A percentile compares a stretch with the other conserved stretches of the same genome.
phyloP scores from a whole-genome alignment of 2,888 invertebrate genomes.

The Drosophila nr. medialis region DNA sequence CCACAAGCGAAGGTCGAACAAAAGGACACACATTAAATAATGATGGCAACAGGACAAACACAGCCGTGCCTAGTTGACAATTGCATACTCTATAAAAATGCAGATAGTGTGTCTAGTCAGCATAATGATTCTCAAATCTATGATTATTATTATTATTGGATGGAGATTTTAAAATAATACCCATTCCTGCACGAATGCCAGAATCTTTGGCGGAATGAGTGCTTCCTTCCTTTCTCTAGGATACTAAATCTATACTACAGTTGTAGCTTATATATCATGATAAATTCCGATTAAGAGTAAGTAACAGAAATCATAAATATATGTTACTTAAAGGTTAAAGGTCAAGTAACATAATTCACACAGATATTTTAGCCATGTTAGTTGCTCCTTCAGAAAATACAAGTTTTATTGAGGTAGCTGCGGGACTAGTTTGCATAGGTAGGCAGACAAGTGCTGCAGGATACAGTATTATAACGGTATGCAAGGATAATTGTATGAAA shows the following conservation, averaged over 20 bases:
- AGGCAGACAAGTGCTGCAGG: neutral
- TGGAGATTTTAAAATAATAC: too few species aligned
- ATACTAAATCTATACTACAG: too few species aligned
- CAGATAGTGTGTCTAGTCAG: too few species aligned
- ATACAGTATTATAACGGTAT: neutral
- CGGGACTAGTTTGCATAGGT: neutral
- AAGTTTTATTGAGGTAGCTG: neutral
- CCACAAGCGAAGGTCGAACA: constrained; percentile 4
- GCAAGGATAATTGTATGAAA: neutral
- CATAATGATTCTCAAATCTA: neutral
- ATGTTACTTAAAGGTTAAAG: neutral
- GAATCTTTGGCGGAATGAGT: too few species aligned
- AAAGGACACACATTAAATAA: constrained; percentile 4
- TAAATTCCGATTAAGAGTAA: too few species aligned
- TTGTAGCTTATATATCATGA: neutral
- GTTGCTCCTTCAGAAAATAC: neutral
- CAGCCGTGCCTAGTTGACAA: neutral
- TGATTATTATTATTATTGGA: neutral
- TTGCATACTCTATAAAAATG: neutral
- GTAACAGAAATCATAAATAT: neutral
- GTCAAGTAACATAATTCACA: neutral
- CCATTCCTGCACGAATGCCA: too few species aligned
- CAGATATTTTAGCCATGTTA: neutral
- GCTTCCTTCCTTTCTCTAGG: too few species aligned
- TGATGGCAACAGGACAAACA: neutral